These are phyloP conservation scores for Sminthopsis crassicaudata DNA, from an alignment of 2,113 vertebrate genomes.

Conservation along the genomic window DNA sequence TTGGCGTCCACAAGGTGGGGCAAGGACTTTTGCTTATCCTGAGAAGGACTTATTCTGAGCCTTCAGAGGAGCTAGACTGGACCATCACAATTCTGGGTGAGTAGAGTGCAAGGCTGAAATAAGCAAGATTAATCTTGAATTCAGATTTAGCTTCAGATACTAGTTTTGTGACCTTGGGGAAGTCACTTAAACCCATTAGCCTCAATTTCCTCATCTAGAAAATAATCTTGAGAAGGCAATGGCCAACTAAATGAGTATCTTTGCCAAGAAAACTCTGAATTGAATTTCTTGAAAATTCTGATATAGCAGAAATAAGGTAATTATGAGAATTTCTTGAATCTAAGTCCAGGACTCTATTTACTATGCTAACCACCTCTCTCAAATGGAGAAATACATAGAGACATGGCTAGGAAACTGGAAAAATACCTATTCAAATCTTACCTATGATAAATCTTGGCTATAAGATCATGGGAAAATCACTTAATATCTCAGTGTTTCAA, in stretches of 20 bases:
- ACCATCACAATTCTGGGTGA: too few species aligned
- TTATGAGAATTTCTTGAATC: background rate
- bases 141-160: too few species aligned
- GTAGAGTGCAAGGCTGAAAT: background rate
- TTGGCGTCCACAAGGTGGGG: too few species aligned
- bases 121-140: too few species aligned
- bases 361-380: background rate
- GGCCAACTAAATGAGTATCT: background rate
- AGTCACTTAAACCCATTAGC: background rate
- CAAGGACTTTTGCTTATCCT: too few species aligned
- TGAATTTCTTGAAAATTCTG: background rate
- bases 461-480: too few species aligned
- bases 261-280: background rate
- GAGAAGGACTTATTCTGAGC: too few species aligned
- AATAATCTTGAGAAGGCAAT: background rate
- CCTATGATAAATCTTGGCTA: background rate
- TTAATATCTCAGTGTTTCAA: too few species aligned
- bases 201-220: background rate
- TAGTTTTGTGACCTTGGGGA: too few species aligned
- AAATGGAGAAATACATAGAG: background rate
- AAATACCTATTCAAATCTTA: background rate
- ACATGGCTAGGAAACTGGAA: background rate
- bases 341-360: background rate
- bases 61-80: too few species aligned
- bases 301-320: background rate